phyloP scores from a whole-genome alignment of 2,888 invertebrate species.

The Eupithecia subumbrata region DNA sequence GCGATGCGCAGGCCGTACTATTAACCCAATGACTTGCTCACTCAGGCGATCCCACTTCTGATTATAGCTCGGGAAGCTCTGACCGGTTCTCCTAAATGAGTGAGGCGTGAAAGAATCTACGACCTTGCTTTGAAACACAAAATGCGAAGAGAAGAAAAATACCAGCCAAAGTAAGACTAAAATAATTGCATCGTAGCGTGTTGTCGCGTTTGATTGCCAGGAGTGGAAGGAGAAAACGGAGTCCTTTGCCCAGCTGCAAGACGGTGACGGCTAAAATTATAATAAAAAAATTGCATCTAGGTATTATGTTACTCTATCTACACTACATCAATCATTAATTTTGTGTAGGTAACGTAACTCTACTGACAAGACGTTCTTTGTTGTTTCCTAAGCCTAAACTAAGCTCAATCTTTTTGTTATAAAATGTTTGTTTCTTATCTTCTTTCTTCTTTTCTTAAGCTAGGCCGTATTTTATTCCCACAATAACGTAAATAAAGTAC shows the following conservation, averaged over 20 bases:
- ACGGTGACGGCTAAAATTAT: not conserved
- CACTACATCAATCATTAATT: not conserved
- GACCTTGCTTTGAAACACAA: not conserved
- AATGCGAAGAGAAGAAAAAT: not conserved
- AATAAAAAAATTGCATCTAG: not conserved
- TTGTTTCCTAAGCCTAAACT: not conserved
- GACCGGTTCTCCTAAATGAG: not conserved
- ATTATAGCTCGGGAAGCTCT: constrained; percentile 18
- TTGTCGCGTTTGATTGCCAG: too few species aligned
- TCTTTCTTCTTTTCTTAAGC: too few species aligned
- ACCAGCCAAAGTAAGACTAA: not conserved
- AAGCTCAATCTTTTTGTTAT: not conserved
- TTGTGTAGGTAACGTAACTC: not conserved
- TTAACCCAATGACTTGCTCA: constrained; percentile 80
- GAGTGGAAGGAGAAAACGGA: too few species aligned
- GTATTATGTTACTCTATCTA: not conserved
- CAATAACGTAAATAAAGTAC: not conserved
- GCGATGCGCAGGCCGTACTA: constrained; percentile 69
- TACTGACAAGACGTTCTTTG: not conserved
- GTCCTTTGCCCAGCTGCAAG: not conserved
- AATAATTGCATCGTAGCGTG: not conserved
- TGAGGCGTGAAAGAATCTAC: not conserved
- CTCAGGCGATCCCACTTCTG: constrained; percentile 65
- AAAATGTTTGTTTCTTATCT: too few species aligned
- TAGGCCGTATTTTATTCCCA: too few species aligned